phyloP scores from a whole-genome alignment of 1,140 invertebrate species.

The Trinorchestia longiramus region DNA sequence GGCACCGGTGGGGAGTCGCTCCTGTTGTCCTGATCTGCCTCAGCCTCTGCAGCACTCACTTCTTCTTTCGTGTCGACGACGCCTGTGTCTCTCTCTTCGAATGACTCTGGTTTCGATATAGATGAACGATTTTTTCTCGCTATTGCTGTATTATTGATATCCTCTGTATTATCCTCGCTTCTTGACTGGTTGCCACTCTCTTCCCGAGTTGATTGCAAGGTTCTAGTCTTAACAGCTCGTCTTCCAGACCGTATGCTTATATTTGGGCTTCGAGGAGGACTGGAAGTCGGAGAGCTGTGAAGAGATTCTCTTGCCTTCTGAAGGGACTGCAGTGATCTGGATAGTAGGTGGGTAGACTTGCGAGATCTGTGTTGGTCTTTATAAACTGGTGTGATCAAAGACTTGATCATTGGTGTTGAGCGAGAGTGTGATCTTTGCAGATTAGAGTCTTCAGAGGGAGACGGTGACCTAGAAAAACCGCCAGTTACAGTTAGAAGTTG shows the following conservation, averaged over 20 bases:
- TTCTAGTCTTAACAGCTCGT: neutral
- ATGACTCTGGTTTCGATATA: neutral
- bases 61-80: neutral
- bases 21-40: neutral
- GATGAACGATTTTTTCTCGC: neutral
- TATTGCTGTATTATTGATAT: neutral
- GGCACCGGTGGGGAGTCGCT: constrained; percentile 16
- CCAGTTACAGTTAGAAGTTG: neutral
- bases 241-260: neutral
- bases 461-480: neutral
- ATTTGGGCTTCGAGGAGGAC: neutral
- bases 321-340: constrained; percentile 13
- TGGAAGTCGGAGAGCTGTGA: neutral
- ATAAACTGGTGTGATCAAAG: neutral
- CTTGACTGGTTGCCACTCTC: neutral
- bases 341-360: constrained; percentile 1
- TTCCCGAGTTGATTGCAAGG: neutral
- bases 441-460: neutral
- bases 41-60: neutral
- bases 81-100: neutral
- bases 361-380: constrained; percentile 23
- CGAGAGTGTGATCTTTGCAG: neutral
- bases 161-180: neutral
- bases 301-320: neutral
- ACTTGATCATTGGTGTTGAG: constrained; percentile 29